Evolutionary conservation across 2,113 vertebrate genomes (phyloP).

Genomic region (Toxotes chatareus): DNA sequence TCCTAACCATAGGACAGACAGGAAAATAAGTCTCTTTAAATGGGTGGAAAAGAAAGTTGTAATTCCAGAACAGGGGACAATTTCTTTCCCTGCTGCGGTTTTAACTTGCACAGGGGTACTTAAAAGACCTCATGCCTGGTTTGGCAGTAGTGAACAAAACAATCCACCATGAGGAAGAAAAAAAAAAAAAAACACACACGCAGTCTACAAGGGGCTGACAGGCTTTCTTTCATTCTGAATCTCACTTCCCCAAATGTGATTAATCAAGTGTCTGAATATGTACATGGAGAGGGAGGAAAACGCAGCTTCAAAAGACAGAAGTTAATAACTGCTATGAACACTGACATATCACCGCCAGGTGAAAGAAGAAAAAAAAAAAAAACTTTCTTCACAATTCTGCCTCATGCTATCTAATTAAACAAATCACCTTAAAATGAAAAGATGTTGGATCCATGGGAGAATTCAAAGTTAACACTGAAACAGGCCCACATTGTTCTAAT

Average conservation of each 20-base stretch:
- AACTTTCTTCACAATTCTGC: neutral
- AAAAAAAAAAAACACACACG: conserved; percentile 76
- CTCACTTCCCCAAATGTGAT: conserved; percentile 67
- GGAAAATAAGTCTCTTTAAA: conserved; percentile 69
- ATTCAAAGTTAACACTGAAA: conserved; percentile 23
- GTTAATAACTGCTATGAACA: conserved; percentile 48
- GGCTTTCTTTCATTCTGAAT: conserved; percentile 71
- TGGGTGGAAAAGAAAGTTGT: conserved; percentile 57
- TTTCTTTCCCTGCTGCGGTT: conserved; percentile 62
- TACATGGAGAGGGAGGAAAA: conserved; percentile 45
- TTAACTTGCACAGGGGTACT: conserved; percentile 51
- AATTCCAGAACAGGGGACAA: conserved; percentile 65
- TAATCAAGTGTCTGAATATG: conserved; percentile 64
- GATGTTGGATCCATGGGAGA: neutral
- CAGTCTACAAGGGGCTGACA: conserved; percentile 78
- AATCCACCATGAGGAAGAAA: conserved; percentile 80
- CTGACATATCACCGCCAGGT: conserved; percentile 32
- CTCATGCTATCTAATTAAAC: conserved; percentile 11
- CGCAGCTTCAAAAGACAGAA: conserved; percentile 42
- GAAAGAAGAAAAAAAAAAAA: conserved; percentile 30
- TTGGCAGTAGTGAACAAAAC: conserved; percentile 77
- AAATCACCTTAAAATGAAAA: conserved; percentile 15
- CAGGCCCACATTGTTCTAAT: neutral
- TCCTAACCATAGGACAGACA: conserved; percentile 67
- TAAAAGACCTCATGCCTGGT: conserved; percentile 66